Conservation (phyloP, 2,113 vertebrate genomes). For the Sylvilagus bachmani region DNA sequence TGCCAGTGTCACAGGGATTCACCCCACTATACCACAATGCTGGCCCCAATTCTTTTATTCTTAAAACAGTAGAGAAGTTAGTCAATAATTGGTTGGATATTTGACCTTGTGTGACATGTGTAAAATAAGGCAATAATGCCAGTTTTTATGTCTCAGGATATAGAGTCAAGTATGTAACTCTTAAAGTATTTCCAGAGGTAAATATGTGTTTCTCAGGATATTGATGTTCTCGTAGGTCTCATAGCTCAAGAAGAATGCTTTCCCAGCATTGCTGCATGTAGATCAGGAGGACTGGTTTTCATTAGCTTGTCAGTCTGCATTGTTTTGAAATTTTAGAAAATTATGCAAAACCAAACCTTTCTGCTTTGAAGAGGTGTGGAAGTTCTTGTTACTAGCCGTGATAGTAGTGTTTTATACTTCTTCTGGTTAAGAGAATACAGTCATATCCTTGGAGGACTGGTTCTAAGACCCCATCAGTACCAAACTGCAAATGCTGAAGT, state of each 20-base stretch:
- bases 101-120: constrained; percentile 48
- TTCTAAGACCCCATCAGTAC: background rate
- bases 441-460: background rate
- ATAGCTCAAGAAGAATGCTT: constrained; percentile 2
- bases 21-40: too few species aligned
- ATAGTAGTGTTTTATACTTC: constrained; percentile 41
- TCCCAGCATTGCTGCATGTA: background rate
- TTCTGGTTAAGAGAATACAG: background rate
- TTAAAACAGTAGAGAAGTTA: constrained; percentile 35
- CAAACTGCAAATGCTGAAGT: background rate
- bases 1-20: too few species aligned
- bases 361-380: constrained; percentile 11
- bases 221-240: background rate
- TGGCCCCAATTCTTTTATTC: background rate
- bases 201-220: constrained; percentile 13
- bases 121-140: constrained; percentile 39
- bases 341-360: constrained; percentile 33
- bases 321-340: constrained; percentile 58
- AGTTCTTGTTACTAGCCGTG: constrained; percentile 26
- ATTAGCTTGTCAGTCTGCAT: background rate
- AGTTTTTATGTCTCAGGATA: constrained; percentile 39
- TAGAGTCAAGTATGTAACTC: constrained; percentile 44
- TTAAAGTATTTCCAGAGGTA: constrained; percentile 26
- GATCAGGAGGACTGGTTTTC: background rate
- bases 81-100: background rate